A percentile compares a stretch with the other conserved stretches of the same genome.
phyloP scores from a whole-genome alignment of 2,888 invertebrate species.

The Escarpia spicata region DNA sequence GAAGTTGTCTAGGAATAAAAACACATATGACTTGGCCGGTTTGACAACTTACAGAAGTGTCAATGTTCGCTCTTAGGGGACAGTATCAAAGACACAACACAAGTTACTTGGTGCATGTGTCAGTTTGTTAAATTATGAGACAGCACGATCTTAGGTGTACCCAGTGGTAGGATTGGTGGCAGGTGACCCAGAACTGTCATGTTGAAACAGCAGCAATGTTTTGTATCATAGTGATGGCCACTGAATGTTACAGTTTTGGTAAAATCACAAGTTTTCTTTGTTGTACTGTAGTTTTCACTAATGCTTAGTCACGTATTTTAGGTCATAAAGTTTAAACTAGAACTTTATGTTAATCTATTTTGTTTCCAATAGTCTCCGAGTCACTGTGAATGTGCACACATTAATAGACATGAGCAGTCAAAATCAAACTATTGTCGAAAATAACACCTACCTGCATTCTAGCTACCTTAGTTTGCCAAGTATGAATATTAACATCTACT shows the following conservation, averaged over 20 bases:
- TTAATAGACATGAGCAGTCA: too few species aligned
- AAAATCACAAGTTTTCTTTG: not conserved
- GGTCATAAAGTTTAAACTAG: not conserved
- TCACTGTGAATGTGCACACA: too few species aligned
- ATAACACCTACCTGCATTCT: too few species aligned
- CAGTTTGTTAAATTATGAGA: not conserved
- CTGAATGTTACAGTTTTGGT: not conserved
- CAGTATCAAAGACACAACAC: not conserved
- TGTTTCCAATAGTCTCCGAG: not conserved
- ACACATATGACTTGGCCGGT: not conserved
- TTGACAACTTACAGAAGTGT: not conserved
- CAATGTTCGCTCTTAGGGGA: not conserved
- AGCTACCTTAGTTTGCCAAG: too few species aligned
- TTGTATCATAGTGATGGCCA: not conserved
- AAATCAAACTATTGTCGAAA: too few species aligned
- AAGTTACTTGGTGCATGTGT: not conserved
- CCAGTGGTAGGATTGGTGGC: not conserved
- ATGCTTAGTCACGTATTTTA: not conserved
- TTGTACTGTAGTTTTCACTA: not conserved
- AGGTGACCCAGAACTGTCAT: not conserved
- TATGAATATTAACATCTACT: too few species aligned
- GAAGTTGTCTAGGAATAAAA: not conserved
- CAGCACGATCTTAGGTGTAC: not conserved
- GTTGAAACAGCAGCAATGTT: not conserved
- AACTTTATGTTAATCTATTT: not conserved